A percentile compares a stretch with the other conserved stretches of the same genome.
Conservation (phyloP, 1,140 invertebrate species). For the Batillaria attramentaria region DNA sequence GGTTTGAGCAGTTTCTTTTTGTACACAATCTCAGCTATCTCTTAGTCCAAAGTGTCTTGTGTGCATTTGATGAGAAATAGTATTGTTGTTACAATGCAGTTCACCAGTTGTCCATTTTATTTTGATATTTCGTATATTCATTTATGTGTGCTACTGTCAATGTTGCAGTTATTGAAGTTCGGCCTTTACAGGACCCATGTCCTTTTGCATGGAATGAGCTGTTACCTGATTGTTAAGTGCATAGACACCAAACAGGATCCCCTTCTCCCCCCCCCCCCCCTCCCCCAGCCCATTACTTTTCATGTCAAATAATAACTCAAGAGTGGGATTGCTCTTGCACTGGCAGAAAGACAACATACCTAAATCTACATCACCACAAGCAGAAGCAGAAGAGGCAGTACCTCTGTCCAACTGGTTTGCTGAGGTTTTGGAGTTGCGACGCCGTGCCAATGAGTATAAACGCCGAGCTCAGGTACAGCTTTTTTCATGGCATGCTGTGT, state of each 20-base stretch:
- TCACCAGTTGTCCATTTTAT: too few species aligned
- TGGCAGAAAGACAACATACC: not conserved
- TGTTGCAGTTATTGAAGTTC: too few species aligned
- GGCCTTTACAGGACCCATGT: too few species aligned
- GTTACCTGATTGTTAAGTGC: not conserved
- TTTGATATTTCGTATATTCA: too few species aligned
- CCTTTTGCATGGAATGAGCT: too few species aligned
- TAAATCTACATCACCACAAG: not conserved
- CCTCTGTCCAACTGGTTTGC: constrained; percentile 64
- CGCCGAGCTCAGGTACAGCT: constrained; percentile 55
- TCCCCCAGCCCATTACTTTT: not conserved
- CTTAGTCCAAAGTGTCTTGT: too few species aligned
- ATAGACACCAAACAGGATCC: not conserved
- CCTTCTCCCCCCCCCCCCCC: not conserved
- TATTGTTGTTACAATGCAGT: too few species aligned
- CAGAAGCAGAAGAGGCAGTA: constrained; percentile 27
- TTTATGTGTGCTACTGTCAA: too few species aligned
- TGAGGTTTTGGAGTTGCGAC: constrained; percentile 67
- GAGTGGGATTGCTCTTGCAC: not conserved
- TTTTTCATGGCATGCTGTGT: too few species aligned
- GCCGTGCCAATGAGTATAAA: constrained; percentile 67
- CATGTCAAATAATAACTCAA: not conserved
- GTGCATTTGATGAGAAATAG: too few species aligned
- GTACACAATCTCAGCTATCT: too few species aligned
- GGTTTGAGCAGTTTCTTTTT: constrained; percentile 33